Evolutionary conservation across 2,888 invertebrate genomes (phyloP).

Genomic region (Drosophila mercatorum): DNA sequence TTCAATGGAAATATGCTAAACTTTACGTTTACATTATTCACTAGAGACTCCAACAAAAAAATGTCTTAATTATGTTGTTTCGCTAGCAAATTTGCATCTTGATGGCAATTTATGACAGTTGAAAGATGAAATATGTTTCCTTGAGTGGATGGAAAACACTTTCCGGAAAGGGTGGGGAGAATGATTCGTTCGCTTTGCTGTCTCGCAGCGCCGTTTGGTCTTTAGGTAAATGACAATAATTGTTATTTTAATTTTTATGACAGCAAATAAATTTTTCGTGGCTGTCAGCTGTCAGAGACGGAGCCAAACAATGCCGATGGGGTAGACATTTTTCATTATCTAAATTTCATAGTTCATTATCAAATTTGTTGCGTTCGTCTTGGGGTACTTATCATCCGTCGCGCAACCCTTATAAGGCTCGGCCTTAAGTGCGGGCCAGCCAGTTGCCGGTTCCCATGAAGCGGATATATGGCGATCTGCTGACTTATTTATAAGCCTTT

Average conservation of each 20-base stretch:
- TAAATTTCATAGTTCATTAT: constrained; percentile 80
- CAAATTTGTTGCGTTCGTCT: constrained; percentile 82
- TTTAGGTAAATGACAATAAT: constrained; percentile 69
- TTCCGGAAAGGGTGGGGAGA: background rate
- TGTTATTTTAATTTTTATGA: constrained; percentile 81
- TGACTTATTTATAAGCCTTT: constrained; percentile 62
- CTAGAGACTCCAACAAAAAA: background rate
- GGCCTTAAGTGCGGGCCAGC: constrained; percentile 40
- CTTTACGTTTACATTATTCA: background rate
- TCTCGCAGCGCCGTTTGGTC: constrained; percentile 13
- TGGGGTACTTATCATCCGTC: constrained; percentile 47
- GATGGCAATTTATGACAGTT: constrained; percentile 54
- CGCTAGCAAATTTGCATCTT: constrained; percentile 26
- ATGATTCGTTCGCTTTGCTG: background rate
- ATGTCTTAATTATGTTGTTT: constrained; percentile 1
- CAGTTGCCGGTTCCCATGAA: constrained; percentile 56
- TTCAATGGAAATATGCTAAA: background rate
- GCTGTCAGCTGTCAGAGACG: constrained; percentile 52
- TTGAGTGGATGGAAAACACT: constrained; percentile 51
- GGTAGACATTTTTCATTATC: constrained; percentile 29
- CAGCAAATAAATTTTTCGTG: constrained; percentile 70
- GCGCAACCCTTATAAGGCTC: constrained; percentile 51
- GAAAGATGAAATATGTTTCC: constrained; percentile 57
- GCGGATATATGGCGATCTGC: constrained; percentile 54
- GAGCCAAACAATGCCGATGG: constrained; percentile 30